phyloP scores from a whole-genome alignment of 2,797 vertebrate species.

The Poecilia wingei region DNA sequence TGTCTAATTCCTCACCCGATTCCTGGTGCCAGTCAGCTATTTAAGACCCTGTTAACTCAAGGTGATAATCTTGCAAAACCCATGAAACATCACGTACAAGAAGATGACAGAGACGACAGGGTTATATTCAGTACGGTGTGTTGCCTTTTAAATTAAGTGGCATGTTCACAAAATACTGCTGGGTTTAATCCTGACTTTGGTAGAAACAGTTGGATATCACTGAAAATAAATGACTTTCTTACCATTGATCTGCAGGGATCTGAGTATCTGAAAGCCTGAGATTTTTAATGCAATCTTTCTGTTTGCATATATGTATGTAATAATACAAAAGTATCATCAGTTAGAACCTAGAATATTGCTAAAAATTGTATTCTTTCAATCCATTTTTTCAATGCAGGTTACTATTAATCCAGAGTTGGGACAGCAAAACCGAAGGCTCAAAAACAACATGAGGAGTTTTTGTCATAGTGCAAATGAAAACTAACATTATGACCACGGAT shows the following conservation, averaged over 20 bases:
- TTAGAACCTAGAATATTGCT: neutral
- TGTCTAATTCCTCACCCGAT: conserved; percentile 64
- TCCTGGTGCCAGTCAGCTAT: conserved; percentile 70
- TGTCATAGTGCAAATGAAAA: neutral
- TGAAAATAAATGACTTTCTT: neutral
- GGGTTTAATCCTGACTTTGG: neutral
- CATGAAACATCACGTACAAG: conserved; percentile 52
- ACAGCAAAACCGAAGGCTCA: neutral
- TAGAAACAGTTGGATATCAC: neutral
- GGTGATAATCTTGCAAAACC: conserved; percentile 67
- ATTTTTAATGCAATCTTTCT: neutral
- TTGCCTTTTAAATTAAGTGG: neutral
- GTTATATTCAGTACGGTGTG: conserved; percentile 9
- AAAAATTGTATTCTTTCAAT: neutral
- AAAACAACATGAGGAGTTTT: neutral
- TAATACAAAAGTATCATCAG: neutral
- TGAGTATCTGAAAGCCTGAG: neutral
- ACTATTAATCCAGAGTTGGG: neutral
- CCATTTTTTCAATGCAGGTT: neutral
- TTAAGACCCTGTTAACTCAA: conserved; percentile 65
- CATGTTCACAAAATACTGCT: neutral
- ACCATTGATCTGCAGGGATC: neutral
- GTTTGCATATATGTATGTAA: neutral
- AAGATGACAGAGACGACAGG: conserved; percentile 29
- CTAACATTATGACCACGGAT: neutral